Evolutionary conservation across 2,113 vertebrate genomes (phyloP).

Genomic region (Sapayoa aenigma): DNA sequence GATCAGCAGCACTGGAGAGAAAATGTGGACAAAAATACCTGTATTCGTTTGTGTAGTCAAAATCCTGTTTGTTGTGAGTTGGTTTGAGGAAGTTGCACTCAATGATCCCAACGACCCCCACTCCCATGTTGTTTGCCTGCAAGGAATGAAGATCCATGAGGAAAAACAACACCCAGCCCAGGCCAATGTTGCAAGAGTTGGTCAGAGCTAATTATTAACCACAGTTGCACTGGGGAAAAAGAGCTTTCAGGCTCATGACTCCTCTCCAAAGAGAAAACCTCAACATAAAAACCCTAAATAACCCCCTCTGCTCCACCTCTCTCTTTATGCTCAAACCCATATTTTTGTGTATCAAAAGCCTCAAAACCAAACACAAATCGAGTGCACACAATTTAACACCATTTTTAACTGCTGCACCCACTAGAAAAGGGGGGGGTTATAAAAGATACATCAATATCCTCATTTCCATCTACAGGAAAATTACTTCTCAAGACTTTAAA

Average conservation of each 20-base stretch:
- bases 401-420: neutral
- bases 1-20: neutral
- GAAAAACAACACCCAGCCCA: neutral
- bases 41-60: constrained; percentile 92
- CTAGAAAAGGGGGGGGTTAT: neutral
- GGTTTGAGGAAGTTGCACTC: constrained; percentile 93
- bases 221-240: neutral
- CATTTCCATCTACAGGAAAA: neutral
- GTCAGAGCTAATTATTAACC: neutral
- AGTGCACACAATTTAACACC: neutral
- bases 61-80: constrained; percentile 97
- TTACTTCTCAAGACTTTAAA: neutral
- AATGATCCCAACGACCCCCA: constrained; percentile 92
- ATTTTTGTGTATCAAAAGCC: neutral
- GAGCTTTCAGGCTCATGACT: neutral
- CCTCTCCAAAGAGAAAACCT: neutral
- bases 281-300: neutral
- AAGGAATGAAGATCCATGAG: constrained; percentile 44
- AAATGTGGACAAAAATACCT: constrained; percentile 76
- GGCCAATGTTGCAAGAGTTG: neutral
- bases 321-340: neutral
- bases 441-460: neutral
- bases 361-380: neutral
- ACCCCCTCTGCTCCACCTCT: neutral
- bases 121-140: constrained; percentile 88